Evolutionary conservation across 2,888 invertebrate genomes (phyloP), one percentile per base, ranked within the genome.

Genomic region (Phengaris alcon): DNA sequence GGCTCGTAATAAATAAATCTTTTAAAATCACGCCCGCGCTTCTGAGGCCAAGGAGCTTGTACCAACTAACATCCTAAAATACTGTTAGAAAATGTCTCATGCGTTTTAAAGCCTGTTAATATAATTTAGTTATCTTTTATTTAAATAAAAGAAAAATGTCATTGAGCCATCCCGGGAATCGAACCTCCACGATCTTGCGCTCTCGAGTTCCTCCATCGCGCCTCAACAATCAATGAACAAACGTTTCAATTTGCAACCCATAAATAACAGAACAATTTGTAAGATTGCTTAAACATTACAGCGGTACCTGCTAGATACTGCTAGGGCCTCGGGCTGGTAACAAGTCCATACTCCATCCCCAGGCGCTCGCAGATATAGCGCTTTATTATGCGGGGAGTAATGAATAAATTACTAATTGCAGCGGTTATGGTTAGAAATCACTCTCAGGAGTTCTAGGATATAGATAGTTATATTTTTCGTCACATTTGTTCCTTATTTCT

Each of bases 371-470:
- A 77, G 77, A 80, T 79, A 79, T 76, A 77, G 77, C 73, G 74
- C 77, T 78, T 79, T 80, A 81, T 78, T 64, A 64, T 64, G 35
- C 75, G 75, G 75, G 73, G 76, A 74, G 76, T 77, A 79, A 76
- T 76, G 79, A 79, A 79, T 81, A 79, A 80, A 79, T 79, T 78
- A 76, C 79, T 81, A 80, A 81, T 80, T 77, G 77, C 76, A 52
- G 72, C 64, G 13, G 64, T 64, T 64, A 64, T 64, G 64, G 64
- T 6, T 10, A 15, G 57, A 57, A 57, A 57, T 35, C 35, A 35
- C 35, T 3, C 4, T 35, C 35, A 35, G 35, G 4, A 35, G 35
- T 35, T 4, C 35, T 35, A 35, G 35, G 2, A 35, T 35, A 35
- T 35, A 35, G 35, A 35, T 35, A 35, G 35, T 35, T 35, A 35